Percentiles rank a stretch among this genome's conserved stretches.
Evolutionary conservation across 2,113 vertebrate species (phyloP).

Genomic region (Brachyhypopomus gauderio): DNA sequence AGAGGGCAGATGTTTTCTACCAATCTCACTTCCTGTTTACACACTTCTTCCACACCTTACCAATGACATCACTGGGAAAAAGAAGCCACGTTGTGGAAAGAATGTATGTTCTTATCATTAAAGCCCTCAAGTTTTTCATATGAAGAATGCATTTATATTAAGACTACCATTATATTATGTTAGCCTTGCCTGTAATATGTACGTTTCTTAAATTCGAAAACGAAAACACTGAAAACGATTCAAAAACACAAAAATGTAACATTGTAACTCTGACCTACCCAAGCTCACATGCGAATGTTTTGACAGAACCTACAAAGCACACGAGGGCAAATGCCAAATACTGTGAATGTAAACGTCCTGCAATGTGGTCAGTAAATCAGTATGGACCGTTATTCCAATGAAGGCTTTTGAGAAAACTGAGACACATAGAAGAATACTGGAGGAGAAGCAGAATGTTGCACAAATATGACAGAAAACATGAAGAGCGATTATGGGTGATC

Average conservation of each 20-base stretch:
- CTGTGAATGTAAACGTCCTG: background rate
- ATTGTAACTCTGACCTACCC: too few species aligned
- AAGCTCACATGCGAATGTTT: too few species aligned
- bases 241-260: too few species aligned
- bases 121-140: background rate
- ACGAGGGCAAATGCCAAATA: too few species aligned
- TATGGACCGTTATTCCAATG: too few species aligned
- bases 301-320: too few species aligned
- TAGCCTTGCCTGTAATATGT: background rate
- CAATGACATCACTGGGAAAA: background rate
- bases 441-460: background rate
- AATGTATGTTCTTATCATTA: background rate
- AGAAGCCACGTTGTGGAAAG: background rate
- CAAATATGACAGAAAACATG: background rate
- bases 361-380: too few species aligned
- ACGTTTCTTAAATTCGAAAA: background rate
- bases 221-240: too few species aligned
- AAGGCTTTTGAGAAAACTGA: background rate
- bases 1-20: conserved; percentile 11
- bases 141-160: background rate
- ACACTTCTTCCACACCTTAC: background rate
- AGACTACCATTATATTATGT: background rate
- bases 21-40: background rate
- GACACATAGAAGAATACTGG: background rate
- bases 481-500: background rate